These are phyloP conservation scores for Azemiops feae DNA, from an alignment of 2,113 vertebrate genomes.

Conservation along the genomic window DNA sequence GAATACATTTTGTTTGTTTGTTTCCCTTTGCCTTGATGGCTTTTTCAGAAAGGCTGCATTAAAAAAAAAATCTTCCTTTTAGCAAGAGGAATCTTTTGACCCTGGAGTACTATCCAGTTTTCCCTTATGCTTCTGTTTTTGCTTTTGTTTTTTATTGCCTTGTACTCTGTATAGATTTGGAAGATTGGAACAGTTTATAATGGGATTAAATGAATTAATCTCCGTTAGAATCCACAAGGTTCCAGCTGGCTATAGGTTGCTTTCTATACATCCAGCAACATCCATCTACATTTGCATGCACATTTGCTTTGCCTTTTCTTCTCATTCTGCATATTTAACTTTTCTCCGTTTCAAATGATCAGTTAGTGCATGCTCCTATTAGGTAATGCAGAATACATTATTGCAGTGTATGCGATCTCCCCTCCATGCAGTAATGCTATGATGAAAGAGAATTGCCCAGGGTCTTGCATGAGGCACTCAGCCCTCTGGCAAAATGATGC, in stretches of 20 bases:
- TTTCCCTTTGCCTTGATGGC: not conserved
- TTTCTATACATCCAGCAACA: not conserved
- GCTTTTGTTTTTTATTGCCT: not conserved
- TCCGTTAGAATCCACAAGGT: not conserved
- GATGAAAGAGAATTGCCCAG: not conserved
- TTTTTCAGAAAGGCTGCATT: not conserved
- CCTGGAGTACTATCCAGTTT: not conserved
- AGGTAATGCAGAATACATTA: not conserved
- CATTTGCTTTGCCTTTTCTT: not conserved
- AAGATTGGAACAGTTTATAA: not conserved
- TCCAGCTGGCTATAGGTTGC: not conserved
- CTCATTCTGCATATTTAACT: not conserved
- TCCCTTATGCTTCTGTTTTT: not conserved
- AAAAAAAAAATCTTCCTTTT: not conserved
- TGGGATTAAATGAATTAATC: not conserved
- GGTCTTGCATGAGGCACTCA: not conserved
- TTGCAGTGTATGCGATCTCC: not conserved
- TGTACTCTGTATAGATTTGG: not conserved
- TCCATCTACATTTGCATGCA: not conserved
- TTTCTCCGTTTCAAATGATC: not conserved
- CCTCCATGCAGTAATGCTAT: not conserved
- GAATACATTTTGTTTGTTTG: not conserved
- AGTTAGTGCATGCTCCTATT: not conserved
- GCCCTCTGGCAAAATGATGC: not conserved
- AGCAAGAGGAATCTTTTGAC: not conserved